Conservation (phyloP, 2,888 invertebrate species). For the Steromphala cineraria region DNA sequence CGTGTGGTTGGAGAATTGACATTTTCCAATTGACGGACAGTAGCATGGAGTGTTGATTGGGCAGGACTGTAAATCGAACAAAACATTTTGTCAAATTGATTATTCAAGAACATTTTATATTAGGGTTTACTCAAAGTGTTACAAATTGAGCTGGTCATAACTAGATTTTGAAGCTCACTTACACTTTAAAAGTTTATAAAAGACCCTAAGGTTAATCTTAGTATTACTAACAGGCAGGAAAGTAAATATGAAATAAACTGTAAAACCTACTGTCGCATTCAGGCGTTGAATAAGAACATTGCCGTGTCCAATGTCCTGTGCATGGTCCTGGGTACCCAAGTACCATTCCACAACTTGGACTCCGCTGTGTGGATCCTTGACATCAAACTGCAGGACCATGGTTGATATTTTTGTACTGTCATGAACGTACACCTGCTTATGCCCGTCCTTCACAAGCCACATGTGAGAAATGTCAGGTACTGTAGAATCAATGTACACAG, state of each 20-base stretch:
- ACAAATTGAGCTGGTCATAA: too few relatives aligned
- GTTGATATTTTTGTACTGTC: slow-evolving; percentile 42
- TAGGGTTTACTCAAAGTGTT: not conserved
- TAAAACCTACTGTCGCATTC: slow-evolving; percentile 10
- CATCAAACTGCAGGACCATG: slow-evolving; percentile 42
- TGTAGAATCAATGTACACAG: slow-evolving; percentile 36
- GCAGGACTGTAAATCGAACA: not conserved
- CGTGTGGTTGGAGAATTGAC: slow-evolving; percentile 27
- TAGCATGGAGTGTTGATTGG: slow-evolving; percentile 16
- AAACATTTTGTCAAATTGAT: too few relatives aligned
- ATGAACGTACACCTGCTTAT: slow-evolving; percentile 40
- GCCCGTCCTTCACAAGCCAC: slow-evolving; percentile 37
- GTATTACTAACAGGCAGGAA: too few relatives aligned
- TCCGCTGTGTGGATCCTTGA: slow-evolving; percentile 48
- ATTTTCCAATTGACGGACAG: slow-evolving; percentile 26
- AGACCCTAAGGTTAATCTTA: too few relatives aligned
- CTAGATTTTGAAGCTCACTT: too few relatives aligned
- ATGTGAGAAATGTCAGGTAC: slow-evolving; percentile 41
- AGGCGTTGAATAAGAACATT: slow-evolving; percentile 16
- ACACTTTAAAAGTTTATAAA: too few relatives aligned
- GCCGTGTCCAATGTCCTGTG: slow-evolving; percentile 27
- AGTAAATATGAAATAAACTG: not conserved
- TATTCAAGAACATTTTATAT: too few relatives aligned
- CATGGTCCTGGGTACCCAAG: slow-evolving; percentile 32
- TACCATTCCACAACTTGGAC: slow-evolving; percentile 42